Evolutionary conservation across 2,113 vertebrate species (phyloP).

Genomic region (Prunella himalayana): DNA sequence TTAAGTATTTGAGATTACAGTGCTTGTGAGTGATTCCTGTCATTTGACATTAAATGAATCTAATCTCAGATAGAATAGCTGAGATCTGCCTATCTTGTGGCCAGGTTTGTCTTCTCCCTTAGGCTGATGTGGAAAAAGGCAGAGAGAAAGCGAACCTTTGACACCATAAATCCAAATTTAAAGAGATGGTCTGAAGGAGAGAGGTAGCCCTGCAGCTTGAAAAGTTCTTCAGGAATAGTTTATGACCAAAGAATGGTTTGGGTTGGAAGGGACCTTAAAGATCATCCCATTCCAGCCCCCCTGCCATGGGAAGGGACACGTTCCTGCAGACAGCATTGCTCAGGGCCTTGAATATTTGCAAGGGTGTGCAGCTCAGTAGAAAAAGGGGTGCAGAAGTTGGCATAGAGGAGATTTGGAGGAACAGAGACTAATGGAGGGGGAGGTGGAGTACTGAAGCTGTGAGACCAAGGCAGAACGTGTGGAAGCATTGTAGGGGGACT

Average conservation of each 20-base stretch:
- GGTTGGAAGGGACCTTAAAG: background rate
- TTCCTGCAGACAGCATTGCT: rapidly evolving
- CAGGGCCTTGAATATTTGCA: background rate
- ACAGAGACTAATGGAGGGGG: background rate
- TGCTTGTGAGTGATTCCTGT: background rate
- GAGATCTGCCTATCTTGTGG: background rate
- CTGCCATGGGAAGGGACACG: rapidly evolving
- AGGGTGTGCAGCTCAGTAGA: background rate
- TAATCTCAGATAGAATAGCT: background rate
- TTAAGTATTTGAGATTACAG: background rate
- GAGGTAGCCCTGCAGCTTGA: background rate
- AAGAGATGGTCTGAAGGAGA: background rate
- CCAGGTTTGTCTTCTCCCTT: background rate
- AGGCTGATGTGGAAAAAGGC: background rate
- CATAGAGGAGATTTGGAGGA: background rate
- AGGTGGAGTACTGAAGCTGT: background rate
- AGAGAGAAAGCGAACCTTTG: background rate
- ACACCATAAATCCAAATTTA: background rate
- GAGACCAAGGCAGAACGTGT: background rate
- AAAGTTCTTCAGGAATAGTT: background rate
- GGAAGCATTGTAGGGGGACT: rapidly evolving
- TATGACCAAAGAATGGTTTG: background rate
- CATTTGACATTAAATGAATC: background rate
- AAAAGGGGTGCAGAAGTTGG: background rate
- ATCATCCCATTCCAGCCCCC: background rate